Evolutionary conservation across 2,888 invertebrate genomes (phyloP).

Genomic region (Eurytoma californica): DNA sequence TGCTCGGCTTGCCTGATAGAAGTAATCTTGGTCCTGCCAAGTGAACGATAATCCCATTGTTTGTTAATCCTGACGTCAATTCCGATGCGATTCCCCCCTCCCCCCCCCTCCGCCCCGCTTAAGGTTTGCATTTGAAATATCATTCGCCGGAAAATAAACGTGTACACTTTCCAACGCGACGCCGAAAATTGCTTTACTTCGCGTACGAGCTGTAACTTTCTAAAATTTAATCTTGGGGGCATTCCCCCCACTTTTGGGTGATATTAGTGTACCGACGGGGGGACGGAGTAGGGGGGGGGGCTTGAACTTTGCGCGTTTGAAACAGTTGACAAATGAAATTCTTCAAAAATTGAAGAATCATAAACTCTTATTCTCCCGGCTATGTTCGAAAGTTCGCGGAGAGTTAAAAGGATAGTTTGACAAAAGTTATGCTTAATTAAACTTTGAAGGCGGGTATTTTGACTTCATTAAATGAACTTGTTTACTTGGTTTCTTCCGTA

Average conservation of each 20-base stretch:
- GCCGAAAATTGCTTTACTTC: no score
- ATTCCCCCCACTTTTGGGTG: no score
- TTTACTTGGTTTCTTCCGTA: constrained; percentile 22
- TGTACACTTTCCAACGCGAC: background rate
- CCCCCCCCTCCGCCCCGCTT: no score
- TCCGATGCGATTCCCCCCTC: background rate
- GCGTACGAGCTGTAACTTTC: background rate
- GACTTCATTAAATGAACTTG: constrained; percentile 39
- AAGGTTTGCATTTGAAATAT: background rate
- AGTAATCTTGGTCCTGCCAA: constrained; percentile 31
- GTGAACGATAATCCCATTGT: constrained; percentile 35
- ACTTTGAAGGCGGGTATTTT: constrained; percentile 36
- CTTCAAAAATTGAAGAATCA: no score
- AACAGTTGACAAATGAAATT: no score
- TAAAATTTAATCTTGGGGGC: background rate
- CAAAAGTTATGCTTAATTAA: constrained; percentile 30
- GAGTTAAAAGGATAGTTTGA: background rate
- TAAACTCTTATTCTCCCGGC: no score
- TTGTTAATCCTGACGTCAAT: background rate
- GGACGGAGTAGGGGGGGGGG: background rate
- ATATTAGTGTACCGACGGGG: background rate
- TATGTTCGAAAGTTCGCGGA: background rate
- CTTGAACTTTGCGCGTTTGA: no score
- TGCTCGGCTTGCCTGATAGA: constrained; percentile 15
- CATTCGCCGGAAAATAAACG: background rate